These are phyloP conservation scores for Oncorhynchus keta DNA, from an alignment of 2,113 vertebrate species.

Conservation along the genomic window DNA sequence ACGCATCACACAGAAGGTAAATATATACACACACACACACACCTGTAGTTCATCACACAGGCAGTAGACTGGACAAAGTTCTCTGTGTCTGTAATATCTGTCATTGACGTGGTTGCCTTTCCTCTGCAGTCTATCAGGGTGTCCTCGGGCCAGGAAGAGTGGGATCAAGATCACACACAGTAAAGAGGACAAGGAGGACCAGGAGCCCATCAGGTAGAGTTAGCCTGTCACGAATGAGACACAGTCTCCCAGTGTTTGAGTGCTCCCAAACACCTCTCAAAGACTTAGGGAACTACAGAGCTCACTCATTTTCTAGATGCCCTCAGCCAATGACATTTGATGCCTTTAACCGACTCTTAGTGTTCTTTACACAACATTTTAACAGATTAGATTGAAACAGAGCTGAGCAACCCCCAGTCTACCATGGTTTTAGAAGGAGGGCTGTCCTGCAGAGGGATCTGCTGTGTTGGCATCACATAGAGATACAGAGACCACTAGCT, in stretches of 20 bases:
- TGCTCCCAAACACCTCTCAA: too few relatives aligned
- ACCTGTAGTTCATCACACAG: constrained; percentile 2
- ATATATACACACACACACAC: constrained; percentile 9
- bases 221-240: too few relatives aligned
- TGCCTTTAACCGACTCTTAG: not conserved
- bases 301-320: too few relatives aligned
- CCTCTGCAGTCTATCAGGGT: constrained; percentile 93
- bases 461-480: constrained; percentile 34
- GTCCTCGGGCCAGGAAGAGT: constrained; percentile 95
- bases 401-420: not conserved
- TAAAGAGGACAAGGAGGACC: constrained; percentile 99
- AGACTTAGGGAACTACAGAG: too few relatives aligned
- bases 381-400: not conserved
- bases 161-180: constrained; percentile 98
- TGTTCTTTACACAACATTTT: not conserved
- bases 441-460: not conserved
- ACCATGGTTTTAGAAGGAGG: constrained; percentile 25
- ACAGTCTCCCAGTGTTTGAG: too few relatives aligned
- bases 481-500: constrained; percentile 13
- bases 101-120: constrained; percentile 23
- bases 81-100: not conserved
- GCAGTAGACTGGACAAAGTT: not conserved
- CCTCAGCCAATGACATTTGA: not conserved
- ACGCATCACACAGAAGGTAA: constrained; percentile 98
- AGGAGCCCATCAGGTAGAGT: constrained; percentile 94